These are phyloP conservation scores for Pelobates cultripes DNA, from an alignment of 2,797 vertebrate genomes.

Conservation along the genomic window DNA sequence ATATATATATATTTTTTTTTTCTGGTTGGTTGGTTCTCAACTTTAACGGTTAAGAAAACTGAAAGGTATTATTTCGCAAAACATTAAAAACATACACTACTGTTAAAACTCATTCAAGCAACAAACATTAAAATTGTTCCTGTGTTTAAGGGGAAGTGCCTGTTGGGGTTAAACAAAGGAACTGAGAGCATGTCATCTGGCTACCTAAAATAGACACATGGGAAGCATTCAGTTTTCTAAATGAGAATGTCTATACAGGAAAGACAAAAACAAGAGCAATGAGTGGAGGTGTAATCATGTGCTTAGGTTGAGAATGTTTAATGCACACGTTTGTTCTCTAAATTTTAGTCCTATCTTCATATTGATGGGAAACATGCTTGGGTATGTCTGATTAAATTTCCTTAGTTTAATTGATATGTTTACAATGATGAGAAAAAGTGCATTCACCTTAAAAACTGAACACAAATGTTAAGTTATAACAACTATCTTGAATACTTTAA, in stretches of 20 bases:
- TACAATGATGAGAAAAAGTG: too few relatives aligned
- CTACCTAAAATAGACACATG: constrained; percentile 12
- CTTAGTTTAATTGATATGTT: not conserved
- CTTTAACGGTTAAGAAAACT: not conserved
- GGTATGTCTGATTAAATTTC: too few relatives aligned
- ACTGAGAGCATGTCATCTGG: not conserved
- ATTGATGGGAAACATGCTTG: not conserved
- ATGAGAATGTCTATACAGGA: constrained; percentile 22
- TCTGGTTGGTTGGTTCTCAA: not conserved
- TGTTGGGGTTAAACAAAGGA: constrained; percentile 1
- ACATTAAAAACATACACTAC: not conserved
- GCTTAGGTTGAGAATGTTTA: not conserved
- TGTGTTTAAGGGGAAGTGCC: not conserved
- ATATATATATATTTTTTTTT: not conserved
- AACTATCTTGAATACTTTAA: too few relatives aligned
- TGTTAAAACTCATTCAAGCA: not conserved
- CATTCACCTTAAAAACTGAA: too few relatives aligned
- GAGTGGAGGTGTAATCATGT: not conserved
- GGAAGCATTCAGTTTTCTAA: constrained; percentile 17
- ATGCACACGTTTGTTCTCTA: not conserved
- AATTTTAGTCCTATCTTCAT: not conserved
- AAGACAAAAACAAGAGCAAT: constrained; percentile 4
- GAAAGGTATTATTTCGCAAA: not conserved
- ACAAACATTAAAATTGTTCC: constrained; percentile 3
- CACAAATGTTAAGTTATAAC: too few relatives aligned